These are phyloP conservation scores for Gerris buenoi DNA, from an alignment of 1,140 invertebrate genomes.

Conservation along the genomic window DNA sequence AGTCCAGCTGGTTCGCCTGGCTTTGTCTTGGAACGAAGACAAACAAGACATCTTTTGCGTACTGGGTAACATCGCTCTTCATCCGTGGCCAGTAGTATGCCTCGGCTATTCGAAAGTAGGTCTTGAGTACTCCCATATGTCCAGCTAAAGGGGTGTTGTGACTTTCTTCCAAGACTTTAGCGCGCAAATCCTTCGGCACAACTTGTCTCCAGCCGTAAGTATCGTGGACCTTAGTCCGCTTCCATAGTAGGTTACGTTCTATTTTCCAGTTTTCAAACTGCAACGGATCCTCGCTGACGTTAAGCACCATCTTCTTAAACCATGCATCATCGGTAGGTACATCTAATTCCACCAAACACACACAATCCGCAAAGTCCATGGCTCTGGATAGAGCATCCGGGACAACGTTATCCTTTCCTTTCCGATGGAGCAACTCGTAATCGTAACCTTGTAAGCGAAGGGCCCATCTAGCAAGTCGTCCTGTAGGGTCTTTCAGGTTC, in stretches of 20 bases:
- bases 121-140: neutral
- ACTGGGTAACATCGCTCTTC: neutral
- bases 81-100: neutral
- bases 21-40: neutral
- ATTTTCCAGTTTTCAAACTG: neutral
- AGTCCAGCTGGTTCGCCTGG: neutral
- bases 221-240: neutral
- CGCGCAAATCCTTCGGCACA: neutral
- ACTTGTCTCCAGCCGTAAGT: neutral
- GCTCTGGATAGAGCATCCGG: conserved; percentile 12
- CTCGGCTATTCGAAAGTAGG: neutral
- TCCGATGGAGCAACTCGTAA: conserved; percentile 22
- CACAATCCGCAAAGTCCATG: conserved; percentile 19
- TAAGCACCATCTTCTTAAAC: neutral
- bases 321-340: neutral
- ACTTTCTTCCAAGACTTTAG: neutral
- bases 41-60: neutral
- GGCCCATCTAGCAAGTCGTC: conserved; percentile 27
- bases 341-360: neutral
- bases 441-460: conserved; percentile 21
- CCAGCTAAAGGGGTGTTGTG: neutral
- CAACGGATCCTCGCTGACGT: neutral
- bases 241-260: neutral
- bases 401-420: conserved; percentile 18
- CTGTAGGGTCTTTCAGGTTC: conserved; percentile 29